Percentiles rank a stretch among this genome's conserved stretches.
Conservation (phyloP, 1,140 invertebrate species). For the Micrasema longulum region DNA sequence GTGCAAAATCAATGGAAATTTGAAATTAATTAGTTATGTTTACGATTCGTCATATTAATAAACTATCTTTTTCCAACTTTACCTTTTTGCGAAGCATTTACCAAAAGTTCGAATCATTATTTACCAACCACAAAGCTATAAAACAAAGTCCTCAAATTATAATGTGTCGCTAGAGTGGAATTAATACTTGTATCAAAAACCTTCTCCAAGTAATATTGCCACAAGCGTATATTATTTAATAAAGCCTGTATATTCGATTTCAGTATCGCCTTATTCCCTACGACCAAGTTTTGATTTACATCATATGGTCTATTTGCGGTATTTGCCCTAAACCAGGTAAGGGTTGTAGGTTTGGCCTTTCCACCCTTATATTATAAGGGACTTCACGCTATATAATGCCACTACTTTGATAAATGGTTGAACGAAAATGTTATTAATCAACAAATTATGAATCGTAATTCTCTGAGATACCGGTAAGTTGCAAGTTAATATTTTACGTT, state of each 20-base stretch:
- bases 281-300: constrained; percentile 38
- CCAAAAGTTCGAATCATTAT: no score
- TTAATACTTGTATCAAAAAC: no score
- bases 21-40: no score
- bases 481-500: no score
- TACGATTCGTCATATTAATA: no score
- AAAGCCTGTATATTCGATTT: constrained; percentile 22
- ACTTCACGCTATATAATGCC: constrained; percentile 23
- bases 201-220: neutral
- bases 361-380: neutral
- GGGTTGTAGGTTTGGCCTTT: constrained; percentile 12
- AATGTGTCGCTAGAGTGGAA: no score
- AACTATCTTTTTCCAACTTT: no score
- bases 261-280: constrained; percentile 26
- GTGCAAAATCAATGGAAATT: no score
- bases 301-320: constrained; percentile 39
- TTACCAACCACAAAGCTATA: no score
- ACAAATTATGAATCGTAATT: constrained; percentile 17
- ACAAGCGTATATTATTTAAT: constrained; percentile 10
- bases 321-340: constrained; percentile 36
- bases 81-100: no score
- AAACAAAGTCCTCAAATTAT: no score
- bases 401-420: constrained; percentile 15
- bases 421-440: constrained; percentile 22
- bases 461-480: neutral